Conservation (phyloP, 2,113 vertebrate genomes). For the Antigone vipio region DNA sequence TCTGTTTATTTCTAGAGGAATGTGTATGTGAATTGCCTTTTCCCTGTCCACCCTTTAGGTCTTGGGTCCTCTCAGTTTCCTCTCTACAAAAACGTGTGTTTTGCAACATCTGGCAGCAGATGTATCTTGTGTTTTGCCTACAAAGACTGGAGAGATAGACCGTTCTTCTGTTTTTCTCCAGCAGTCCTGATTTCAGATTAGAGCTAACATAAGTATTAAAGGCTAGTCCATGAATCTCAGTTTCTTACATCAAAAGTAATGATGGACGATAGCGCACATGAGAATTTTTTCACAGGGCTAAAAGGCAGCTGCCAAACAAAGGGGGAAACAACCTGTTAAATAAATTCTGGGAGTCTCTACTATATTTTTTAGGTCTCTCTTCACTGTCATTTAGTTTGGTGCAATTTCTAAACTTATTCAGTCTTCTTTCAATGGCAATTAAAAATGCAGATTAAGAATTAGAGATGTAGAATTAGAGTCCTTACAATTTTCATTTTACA, state of each 20-base stretch:
- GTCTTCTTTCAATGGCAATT: neutral
- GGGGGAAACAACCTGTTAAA: neutral
- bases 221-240: neutral
- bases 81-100: neutral
- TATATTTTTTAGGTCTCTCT: neutral
- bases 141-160: neutral
- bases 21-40: neutral
- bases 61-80: neutral
- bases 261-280: neutral
- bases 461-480: neutral
- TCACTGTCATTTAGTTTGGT: neutral
- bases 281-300: neutral
- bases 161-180: neutral
- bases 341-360: neutral
- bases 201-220: neutral
- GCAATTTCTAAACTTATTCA: neutral
- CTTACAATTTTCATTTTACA: neutral
- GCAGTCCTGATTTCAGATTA: neutral
- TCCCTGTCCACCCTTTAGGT: neutral
- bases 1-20: neutral
- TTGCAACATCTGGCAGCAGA: neutral
- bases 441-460: neutral
- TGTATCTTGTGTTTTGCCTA: neutral
- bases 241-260: neutral
- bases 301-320: neutral